phyloP scores from a whole-genome alignment of 1,140 invertebrate genomes.

The Mactra quadrangularis region DNA sequence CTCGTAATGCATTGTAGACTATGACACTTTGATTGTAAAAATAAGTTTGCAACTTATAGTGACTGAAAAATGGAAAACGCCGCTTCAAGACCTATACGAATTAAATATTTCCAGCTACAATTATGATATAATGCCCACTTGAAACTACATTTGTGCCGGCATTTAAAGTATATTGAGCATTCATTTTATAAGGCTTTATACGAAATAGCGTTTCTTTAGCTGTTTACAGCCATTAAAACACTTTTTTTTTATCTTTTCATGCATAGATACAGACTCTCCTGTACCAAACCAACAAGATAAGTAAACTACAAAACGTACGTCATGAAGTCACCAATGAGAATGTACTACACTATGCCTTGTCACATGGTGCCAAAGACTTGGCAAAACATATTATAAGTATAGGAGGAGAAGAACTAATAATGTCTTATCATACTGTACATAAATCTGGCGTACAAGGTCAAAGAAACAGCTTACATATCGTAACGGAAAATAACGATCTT shows the following conservation, averaged over 20 bases:
- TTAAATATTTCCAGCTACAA: too few relatives aligned
- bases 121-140: too few relatives aligned
- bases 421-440: conserved; percentile 61
- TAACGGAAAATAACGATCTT: conserved; percentile 70
- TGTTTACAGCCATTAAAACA: too few relatives aligned
- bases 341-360: conserved; percentile 71
- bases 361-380: conserved; percentile 55
- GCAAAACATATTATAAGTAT: conserved; percentile 64
- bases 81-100: too few relatives aligned
- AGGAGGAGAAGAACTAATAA: conserved; percentile 50
- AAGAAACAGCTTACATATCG: conserved; percentile 72
- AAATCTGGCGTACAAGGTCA: conserved; percentile 64
- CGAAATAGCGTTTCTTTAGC: too few relatives aligned
- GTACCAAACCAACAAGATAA: background rate
- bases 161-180: too few relatives aligned
- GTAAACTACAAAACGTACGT: conserved; percentile 7
- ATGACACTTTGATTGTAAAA: too few relatives aligned
- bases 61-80: too few relatives aligned
- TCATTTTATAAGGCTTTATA: too few relatives aligned
- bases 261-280: conserved; percentile 1
- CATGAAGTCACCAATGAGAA: conserved; percentile 65
- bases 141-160: too few relatives aligned
- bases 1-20: too few relatives aligned
- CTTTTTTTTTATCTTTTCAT: background rate
- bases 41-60: too few relatives aligned